These are phyloP conservation scores for Trichosurus vulpecula DNA, from an alignment of 2,797 vertebrate species.

Conservation along the genomic window DNA sequence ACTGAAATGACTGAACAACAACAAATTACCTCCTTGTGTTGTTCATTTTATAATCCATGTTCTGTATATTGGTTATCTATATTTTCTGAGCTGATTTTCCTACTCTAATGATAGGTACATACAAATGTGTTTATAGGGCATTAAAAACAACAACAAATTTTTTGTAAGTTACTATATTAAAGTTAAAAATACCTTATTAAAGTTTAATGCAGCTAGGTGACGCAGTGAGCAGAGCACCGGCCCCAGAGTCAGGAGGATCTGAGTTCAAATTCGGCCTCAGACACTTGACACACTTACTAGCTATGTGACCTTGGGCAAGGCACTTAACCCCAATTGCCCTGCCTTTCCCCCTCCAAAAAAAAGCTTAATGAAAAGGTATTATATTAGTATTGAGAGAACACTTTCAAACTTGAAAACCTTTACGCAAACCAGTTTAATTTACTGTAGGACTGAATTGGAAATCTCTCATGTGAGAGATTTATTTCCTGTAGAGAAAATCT, in stretches of 20 bases:
- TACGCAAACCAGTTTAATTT: conserved; percentile 17
- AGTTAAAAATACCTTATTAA: too few species aligned
- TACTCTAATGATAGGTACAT: background rate
- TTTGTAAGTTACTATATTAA: background rate
- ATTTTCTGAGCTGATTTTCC: background rate
- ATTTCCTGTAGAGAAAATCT: background rate
- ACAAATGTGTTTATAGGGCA: background rate
- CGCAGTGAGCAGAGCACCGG: too few species aligned
- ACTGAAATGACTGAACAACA: background rate
- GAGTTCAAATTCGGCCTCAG: too few species aligned
- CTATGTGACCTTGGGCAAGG: too few species aligned
- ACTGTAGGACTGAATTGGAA: conserved; percentile 30
- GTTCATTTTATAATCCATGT: background rate
- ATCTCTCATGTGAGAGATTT: background rate
- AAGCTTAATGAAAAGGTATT: background rate
- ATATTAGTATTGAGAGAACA: background rate
- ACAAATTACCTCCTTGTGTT: background rate
- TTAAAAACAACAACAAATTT: background rate
- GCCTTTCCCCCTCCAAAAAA: too few species aligned
- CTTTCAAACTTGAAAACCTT: background rate
- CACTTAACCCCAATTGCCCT: too few species aligned
- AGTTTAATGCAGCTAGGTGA: too few species aligned
- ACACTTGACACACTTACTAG: too few species aligned
- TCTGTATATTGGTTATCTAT: background rate
- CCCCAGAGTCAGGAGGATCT: too few species aligned